Evolutionary conservation across 2,888 invertebrate genomes (phyloP).

Genomic region (Polyommatus iphigenia): DNA sequence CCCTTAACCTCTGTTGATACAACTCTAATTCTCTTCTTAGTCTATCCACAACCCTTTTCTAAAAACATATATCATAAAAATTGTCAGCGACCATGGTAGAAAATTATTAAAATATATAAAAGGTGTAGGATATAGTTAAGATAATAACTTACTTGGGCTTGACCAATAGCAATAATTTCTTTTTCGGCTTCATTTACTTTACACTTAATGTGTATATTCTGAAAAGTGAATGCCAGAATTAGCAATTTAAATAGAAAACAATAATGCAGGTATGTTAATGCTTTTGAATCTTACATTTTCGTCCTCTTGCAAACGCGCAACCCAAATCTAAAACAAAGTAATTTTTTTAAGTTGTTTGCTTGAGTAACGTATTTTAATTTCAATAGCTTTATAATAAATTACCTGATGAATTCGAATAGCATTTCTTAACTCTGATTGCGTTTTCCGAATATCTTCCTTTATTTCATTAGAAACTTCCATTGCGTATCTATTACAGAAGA

Average conservation of each 20-base stretch:
- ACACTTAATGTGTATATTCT: constrained; percentile 76
- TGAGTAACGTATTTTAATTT: not conserved
- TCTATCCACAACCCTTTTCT: constrained; percentile 80
- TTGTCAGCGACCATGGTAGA: not conserved
- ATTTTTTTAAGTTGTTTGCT: constrained; percentile 13
- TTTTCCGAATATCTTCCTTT: constrained; percentile 81
- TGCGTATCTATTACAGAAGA: not conserved
- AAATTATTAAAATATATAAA: not conserved
- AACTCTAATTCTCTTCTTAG: constrained; percentile 79
- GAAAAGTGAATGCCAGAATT: constrained; percentile 47
- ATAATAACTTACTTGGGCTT: constrained; percentile 76
- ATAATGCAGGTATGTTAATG: not conserved
- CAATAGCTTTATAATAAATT: constrained; percentile 38
- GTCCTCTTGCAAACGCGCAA: constrained; percentile 78
- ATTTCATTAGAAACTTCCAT: constrained; percentile 83
- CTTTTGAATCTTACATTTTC: constrained; percentile 63
- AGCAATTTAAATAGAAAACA: constrained; percentile 28
- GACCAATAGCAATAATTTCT: constrained; percentile 79
- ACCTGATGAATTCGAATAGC: constrained; percentile 84
- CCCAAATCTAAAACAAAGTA: constrained; percentile 72
- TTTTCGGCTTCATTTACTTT: constrained; percentile 81
- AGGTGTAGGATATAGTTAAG: not conserved
- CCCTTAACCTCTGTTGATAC: constrained; percentile 72
- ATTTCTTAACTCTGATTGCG: constrained; percentile 81
- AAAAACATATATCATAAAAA: constrained; percentile 43